Base-by-base conservation (phyloP, 2,797 vertebrate genomes). In the Fringilla coelebs region DNA sequence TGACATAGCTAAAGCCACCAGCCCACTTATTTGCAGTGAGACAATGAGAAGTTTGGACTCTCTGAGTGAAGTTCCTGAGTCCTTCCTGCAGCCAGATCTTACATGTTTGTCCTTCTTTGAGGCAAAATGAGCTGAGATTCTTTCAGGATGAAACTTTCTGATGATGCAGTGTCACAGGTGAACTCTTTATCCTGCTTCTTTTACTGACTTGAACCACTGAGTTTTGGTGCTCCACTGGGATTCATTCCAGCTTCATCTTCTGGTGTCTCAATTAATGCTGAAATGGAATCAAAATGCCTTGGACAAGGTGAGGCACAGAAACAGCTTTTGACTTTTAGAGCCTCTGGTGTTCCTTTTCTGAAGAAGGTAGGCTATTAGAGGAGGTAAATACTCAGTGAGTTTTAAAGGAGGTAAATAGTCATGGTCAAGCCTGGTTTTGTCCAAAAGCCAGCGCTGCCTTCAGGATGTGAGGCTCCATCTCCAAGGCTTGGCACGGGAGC, bases 1-100 rank as follows among this genome's bases (percentile, higher is more conserved):
- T 85, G 79, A 38, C 2, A 40, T 5, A 61, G 24, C 74, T 81
- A 70, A 89, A 81, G 60, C 34, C 38, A 62, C 2, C 2, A 90
- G 46, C 46, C 43, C 74, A 63, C 2, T 86, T 63, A 65, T 54
- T 73, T 84, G 6, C 48, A 81, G 8, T 8, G 14, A 78, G 34
- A n/a, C 13, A 62, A 43, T 46, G 36, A 84, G 68, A 70, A 86
- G 32, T 66, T 40, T 62, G 63, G 48, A 63, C 10, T 73, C 17
- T 43, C 17, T 0, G 4, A 9, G 36, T 20, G 51, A 51, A 65
- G 4, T 29, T 45, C 16, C 0, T 0, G 6, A 68, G 31, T 68
- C 21, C 17, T n/a, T 78, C 17, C 41, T 76, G 36, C 21, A 93
- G 48, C 29, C 41, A 49, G 4, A 28, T n/a, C 46, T 32, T 6